phyloP scores from a whole-genome alignment of 1,140 invertebrate genomes.

The Drosophila cardini region DNA sequence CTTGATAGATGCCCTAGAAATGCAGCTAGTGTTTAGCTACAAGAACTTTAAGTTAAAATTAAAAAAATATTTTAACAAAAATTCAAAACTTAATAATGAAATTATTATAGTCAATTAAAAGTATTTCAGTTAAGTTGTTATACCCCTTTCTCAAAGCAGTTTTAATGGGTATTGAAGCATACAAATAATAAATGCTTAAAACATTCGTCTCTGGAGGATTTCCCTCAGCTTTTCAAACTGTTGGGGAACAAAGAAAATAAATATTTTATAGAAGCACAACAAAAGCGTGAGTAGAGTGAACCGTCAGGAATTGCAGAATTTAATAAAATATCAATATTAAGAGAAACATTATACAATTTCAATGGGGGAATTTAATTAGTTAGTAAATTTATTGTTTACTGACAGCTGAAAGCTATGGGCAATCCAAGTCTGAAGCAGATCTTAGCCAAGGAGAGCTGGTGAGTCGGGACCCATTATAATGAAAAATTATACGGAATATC shows the following conservation, averaged over 20 bases:
- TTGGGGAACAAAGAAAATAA: constrained; percentile 6
- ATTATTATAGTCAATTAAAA: background rate
- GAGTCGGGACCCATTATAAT: too few species aligned
- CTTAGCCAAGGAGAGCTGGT: too few species aligned
- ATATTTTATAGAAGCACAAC: constrained; percentile 3
- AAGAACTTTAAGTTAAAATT: background rate
- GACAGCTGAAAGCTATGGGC: too few species aligned
- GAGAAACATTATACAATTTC: too few species aligned
- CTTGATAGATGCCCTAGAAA: background rate
- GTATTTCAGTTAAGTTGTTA: background rate
- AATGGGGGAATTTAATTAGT: too few species aligned
- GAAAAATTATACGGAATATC: too few species aligned
- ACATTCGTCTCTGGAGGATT: background rate
- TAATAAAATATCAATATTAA: background rate
- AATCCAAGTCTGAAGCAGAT: too few species aligned
- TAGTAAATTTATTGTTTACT: too few species aligned
- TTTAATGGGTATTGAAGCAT: background rate
- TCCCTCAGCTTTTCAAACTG: background rate
- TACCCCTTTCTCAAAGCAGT: background rate
- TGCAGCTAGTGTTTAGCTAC: background rate
- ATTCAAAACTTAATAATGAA: too few species aligned
- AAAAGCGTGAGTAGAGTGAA: background rate
- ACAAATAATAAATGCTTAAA: constrained; percentile 10
- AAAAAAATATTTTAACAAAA: background rate
- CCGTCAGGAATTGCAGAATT: background rate